phyloP scores from a whole-genome alignment of 1,140 invertebrate genomes.

The Portunus trituberculatus region DNA sequence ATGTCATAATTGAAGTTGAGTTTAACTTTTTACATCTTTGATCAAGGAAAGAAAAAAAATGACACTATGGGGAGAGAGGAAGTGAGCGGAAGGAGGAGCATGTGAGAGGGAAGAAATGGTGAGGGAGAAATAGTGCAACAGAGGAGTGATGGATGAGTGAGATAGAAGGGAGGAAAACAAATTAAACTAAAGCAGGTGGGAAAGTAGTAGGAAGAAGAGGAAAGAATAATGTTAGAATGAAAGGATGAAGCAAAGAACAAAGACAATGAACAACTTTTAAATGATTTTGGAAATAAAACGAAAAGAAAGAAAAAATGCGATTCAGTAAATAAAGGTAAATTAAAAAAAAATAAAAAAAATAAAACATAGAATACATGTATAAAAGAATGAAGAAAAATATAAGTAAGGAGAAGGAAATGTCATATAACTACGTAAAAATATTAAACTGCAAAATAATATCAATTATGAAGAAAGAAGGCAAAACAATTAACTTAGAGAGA shows the following conservation, averaged over 20 bases:
- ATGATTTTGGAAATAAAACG: neutral
- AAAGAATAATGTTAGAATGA: neutral
- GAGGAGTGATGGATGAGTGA: neutral
- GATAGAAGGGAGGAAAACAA: neutral
- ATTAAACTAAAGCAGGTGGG: neutral
- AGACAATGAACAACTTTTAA: neutral
- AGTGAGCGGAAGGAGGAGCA: neutral
- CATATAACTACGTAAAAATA: no score
- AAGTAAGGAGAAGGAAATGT: neutral
- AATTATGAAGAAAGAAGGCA: no score
- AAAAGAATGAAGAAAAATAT: neutral
- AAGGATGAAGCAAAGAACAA: neutral
- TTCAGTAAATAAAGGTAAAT: neutral
- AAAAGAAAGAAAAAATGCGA: neutral
- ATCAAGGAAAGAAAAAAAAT: neutral
- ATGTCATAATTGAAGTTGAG: constrained; percentile 37
- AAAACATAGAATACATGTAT: neutral
- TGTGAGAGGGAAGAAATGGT: neutral
- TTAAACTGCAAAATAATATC: no score
- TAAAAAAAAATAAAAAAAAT: neutral
- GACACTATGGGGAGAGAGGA: neutral
- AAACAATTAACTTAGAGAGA: no score
- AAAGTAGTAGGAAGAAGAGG: neutral
- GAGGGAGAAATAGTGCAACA: neutral
- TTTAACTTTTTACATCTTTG: constrained; percentile 11